Base-by-base conservation (phyloP, 2,888 invertebrate genomes). In the Campaea margaritaria region DNA sequence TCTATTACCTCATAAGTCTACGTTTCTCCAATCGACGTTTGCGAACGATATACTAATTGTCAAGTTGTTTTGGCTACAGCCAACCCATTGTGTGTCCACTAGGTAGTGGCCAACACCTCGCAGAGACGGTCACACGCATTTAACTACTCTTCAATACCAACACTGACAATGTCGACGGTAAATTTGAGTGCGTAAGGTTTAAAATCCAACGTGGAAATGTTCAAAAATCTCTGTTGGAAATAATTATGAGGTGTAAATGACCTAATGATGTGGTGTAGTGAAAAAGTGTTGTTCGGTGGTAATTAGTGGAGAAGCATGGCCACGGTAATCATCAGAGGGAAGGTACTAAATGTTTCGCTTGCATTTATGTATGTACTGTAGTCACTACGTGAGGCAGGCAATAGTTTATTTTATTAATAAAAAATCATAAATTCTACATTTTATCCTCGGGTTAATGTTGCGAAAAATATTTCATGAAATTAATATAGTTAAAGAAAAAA, bases 11-110 rank as follows among this genome's bases (percentile, higher is more conserved):
- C 57, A 39, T 39, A 67, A 43, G 43, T 46, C 46, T 43, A 27
- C n/a, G 47, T 34, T 64, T 46, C 44, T 59, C 66, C 68, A 72
- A 75, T 77, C 73, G 67, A 66, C 67, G 69, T 64, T 58, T 67
- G 67, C 58, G 67, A 50, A 65, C 70, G 46, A 59, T 48, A 54
- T 68, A 66, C 74, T 77, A 79, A 82, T 80, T 76, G 76, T 69
- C 61, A 53, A 70, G 65, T 79, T 87, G 87, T 89, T 89, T 86
- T 85, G 85, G 74, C 82, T 82, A 76, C 21, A 5, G 15, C 41
- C 57, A 21, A 72, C 65, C 75, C 77, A 86, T 85, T 84, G 86
- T 86, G 73, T 59, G 73, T 60, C 59, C 72, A 78, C 79, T 80
- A 72, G 70, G 13, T 12, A 2, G 21, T 14, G 39, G 41, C 36